A percentile compares a stretch with the other conserved stretches of the same genome.
Evolutionary conservation across 92 coral and sea anemone species (phyloP).

Genomic region (Parazoanthus swiftii): DNA sequence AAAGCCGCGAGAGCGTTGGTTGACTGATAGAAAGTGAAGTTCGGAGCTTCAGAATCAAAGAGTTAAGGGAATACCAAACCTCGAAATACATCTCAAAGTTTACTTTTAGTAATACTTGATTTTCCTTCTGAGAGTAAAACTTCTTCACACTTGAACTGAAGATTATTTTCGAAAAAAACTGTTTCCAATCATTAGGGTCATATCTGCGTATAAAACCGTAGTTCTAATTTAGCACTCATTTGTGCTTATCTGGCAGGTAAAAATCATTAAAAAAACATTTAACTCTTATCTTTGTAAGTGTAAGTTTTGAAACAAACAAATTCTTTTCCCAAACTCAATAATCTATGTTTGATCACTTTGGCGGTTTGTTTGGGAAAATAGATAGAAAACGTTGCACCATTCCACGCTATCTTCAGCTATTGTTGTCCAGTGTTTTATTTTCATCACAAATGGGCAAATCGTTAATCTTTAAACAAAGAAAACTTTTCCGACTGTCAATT

Average conservation of each 20-base stretch:
- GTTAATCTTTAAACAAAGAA: constrained; percentile 11
- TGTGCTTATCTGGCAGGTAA: not conserved
- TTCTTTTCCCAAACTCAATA: not conserved
- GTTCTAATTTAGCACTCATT: not conserved
- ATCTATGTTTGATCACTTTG: constrained; percentile 4
- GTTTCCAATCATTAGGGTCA: not conserved
- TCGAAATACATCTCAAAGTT: too few relatives aligned
- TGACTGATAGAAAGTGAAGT: not conserved
- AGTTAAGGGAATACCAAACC: not conserved
- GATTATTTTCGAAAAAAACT: not conserved
- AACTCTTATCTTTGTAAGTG: not conserved
- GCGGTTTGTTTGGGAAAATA: not conserved
- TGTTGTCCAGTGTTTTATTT: not conserved
- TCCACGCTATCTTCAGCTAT: not conserved
- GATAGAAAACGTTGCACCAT: not conserved
- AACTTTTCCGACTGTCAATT: constrained; percentile 4
- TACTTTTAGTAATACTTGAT: not conserved
- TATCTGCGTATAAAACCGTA: not conserved
- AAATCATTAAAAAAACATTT: not conserved
- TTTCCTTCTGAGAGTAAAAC: not conserved
- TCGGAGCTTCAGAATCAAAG: not conserved
- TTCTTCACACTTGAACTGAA: not conserved
- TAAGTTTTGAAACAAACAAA: constrained; percentile 2
- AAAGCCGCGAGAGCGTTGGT: not conserved
- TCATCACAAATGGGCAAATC: constrained; percentile 7